Evolutionary conservation across 2,888 invertebrate genomes (phyloP), one percentile per base, ranked within the genome.

Genomic region (Synergus japonicus): DNA sequence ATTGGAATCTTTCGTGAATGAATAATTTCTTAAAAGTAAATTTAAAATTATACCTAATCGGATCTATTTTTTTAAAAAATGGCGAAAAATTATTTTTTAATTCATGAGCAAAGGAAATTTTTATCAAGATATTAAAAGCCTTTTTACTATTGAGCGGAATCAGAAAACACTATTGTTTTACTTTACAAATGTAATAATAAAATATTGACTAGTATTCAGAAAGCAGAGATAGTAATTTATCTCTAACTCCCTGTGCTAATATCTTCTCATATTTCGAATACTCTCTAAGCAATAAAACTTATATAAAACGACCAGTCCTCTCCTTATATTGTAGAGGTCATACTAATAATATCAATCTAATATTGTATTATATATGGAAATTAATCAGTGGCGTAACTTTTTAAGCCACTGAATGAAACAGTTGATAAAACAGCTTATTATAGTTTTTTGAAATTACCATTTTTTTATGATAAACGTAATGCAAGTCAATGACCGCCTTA

Each of bases 401-500:
- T 29, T 29, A 29, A 29, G 3, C 29, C 29, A 29, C 29, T 29
- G 29, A 29, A 29, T 0, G 3, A 29, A 29, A 29, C 29, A 29
- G 3, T 49, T 49, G 4, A 10, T 15, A 0, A 49, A 49, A 49
- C 5, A 5, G 5, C 0, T 5, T 37, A 37, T 37, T 37, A 13
- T 10, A 5, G 13, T 22, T 58, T 9, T 58, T 2, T 58, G 9
- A 29, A 63, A 63, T 54, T 18, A 73, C 3, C 54, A 41, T 41
- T 54, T 73, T n/a, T 58, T 37, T 10, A 41, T 54, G 12, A 54
- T n/a, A n/a, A 54, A 73, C 54, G 9, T 54, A 15, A 22, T 44
- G 67, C 29, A 65, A 77, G 81, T 77, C 79, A 79, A 78, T 81
- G 78, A 81, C 82, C 81, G 64, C n/a, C 49, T 49, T 43, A 22